Conservation (phyloP, 1,140 invertebrate species). For the Zophobas atratus region DNA sequence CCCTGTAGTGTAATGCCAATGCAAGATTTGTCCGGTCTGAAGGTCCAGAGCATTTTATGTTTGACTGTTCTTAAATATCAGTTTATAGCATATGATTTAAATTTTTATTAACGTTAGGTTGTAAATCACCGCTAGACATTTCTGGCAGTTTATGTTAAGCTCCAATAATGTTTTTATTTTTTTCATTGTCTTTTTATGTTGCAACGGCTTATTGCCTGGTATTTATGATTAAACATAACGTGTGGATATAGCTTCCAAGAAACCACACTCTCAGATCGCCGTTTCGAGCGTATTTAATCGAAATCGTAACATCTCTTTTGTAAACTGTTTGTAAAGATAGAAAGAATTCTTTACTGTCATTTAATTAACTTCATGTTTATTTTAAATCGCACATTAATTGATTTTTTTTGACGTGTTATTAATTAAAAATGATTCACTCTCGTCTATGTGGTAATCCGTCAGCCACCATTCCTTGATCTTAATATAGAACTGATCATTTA, state of each 20-base stretch:
- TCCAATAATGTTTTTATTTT: conserved; percentile 42
- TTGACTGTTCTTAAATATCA: conserved; percentile 60
- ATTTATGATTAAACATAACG: conserved; percentile 37
- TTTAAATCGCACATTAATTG: conserved; percentile 30
- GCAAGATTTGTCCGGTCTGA: conserved; percentile 15
- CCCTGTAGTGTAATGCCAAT: too few relatives aligned
- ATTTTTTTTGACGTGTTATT: conserved; percentile 47
- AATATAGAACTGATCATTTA: conserved; percentile 61
- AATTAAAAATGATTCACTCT: conserved; percentile 54
- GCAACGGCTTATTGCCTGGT: conserved; percentile 31
- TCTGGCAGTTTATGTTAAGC: conserved; percentile 49
- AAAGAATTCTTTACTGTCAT: conserved; percentile 3
- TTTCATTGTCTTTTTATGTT: conserved; percentile 43
- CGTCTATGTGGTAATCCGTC: conserved; percentile 53
- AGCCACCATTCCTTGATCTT: conserved; percentile 54
- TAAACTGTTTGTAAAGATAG: background rate
- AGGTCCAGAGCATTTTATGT: conserved; percentile 55
- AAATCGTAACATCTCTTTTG: conserved; percentile 7
- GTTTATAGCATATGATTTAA: conserved; percentile 65
- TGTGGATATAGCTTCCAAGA: conserved; percentile 14
- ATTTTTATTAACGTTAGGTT: conserved; percentile 62
- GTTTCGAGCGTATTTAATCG: conserved; percentile 27
- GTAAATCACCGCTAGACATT: conserved; percentile 61
- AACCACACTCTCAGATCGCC: conserved; percentile 19
- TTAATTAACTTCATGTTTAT: conserved; percentile 24